Evolutionary conservation across 2,113 vertebrate genomes (phyloP).

Genomic region (Stercorarius parasiticus): DNA sequence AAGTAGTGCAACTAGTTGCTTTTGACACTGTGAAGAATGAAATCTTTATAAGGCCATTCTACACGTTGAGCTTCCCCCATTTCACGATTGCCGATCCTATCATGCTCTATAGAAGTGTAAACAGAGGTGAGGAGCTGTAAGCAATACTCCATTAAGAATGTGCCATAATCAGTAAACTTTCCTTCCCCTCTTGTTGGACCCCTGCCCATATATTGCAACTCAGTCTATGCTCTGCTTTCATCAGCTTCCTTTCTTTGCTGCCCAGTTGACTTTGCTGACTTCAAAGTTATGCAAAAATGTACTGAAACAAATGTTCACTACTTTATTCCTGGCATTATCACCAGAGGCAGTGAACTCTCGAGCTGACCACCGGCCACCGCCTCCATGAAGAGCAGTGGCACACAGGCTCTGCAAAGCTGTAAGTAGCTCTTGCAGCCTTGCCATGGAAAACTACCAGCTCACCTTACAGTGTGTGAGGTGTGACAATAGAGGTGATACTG

Average conservation of each 20-base stretch:
- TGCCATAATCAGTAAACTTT: background rate
- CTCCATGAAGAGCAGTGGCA: background rate
- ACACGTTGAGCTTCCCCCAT: background rate
- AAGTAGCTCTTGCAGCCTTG: background rate
- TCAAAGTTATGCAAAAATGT: background rate
- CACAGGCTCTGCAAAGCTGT: background rate
- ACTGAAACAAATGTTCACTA: background rate
- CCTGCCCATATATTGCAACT: background rate
- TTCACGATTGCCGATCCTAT: background rate
- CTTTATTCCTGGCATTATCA: background rate
- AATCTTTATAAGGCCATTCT: slow-evolving; percentile 20
- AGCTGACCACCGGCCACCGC: background rate
- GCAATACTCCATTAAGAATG: background rate
- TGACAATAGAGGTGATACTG: background rate
- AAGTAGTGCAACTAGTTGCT: background rate
- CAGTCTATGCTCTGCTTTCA: background rate
- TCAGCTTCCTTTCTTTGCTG: background rate
- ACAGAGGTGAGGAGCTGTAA: slow-evolving; percentile 6
- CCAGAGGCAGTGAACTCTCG: background rate
- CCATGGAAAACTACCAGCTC: background rate
- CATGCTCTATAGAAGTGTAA: background rate
- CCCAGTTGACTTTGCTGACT: background rate
- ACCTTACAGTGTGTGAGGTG: accelerated
- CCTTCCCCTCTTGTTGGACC: background rate
- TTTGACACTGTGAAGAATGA: slow-evolving; percentile 25